Evolutionary conservation across 2,113 vertebrate genomes (phyloP), one percentile per base, ranked within the genome.

Genomic region (Osmerus eperlanus): DNA sequence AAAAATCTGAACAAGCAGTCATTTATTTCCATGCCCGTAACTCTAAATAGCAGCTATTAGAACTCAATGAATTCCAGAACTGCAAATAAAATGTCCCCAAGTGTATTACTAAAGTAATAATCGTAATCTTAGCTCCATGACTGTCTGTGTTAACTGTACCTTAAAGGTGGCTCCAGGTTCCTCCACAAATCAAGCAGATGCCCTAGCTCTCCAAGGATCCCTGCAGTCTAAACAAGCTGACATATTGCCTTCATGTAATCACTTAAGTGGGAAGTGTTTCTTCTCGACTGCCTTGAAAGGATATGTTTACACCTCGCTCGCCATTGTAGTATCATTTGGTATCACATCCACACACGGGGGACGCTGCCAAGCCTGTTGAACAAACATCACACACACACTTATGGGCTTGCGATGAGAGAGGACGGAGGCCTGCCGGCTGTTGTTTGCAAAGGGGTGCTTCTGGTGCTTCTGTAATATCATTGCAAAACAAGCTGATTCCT

Each of bases 241-340:
- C 21, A 55, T 41, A 53, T 47, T 25, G 59, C 21, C 28, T 19
- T 65, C 56, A 70, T 58, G 47, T 61, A 51, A 61, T 60, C 18
- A n/a, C 18, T 14, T 7, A 11, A 70, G 56, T 47, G 68, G 41
- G 16, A 15, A 18, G 3, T 12, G 52, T 58, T 68, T 60, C 32
- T 52, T 51, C 60, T 9, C 52, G 51, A 54, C 59, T 65, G n/a
- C 66, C 67, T 32, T 69, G 58, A 67, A 74, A 74, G 65, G 66
- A 41, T 18, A 63, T 68, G 66, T 74, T 73, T 67, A 73, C 65
- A 41, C 32, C 65, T 29, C 18, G 58, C 47, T 25, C 25, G 19
- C 51, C n/a, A 36, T 62, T 74, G 41, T 61, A 68, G 59, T 68
- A 59, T 4, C 59, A 19, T 62, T 47, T 62, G 58, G 19, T 74